Evolutionary conservation across 2,113 vertebrate species (phyloP).

Genomic region (Lanius collurio): DNA sequence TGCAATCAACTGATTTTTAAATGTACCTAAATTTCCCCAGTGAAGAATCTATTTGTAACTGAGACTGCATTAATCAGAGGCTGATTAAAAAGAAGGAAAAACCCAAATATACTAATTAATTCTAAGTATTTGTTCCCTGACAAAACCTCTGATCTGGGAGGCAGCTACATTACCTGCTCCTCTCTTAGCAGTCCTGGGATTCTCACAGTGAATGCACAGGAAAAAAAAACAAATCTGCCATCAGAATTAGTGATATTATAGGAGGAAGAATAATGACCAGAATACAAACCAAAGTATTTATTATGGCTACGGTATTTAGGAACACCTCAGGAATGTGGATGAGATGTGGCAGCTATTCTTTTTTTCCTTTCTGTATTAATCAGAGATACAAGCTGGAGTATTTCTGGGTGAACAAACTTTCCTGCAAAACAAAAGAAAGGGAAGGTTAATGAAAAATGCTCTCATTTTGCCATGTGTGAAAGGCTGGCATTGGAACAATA

Average conservation of each 20-base stretch:
- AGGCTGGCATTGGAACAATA: not conserved
- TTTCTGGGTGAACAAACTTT: constrained; percentile 90
- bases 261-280: not conserved
- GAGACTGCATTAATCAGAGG: not conserved
- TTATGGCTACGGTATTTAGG: not conserved
- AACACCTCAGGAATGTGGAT: constrained; percentile 31
- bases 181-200: not conserved
- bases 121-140: not conserved
- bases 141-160: not conserved
- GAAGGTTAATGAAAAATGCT: not conserved
- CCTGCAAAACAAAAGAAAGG: constrained; percentile 75
- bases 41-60: not conserved
- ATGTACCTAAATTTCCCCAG: not conserved
- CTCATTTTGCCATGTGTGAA: not conserved
- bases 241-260: not conserved
- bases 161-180: not conserved
- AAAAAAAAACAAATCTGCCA: not conserved
- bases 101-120: not conserved
- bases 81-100: not conserved
- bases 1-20: not conserved
- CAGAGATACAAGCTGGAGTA: constrained; percentile 83
- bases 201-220: not conserved
- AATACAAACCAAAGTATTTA: constrained; percentile 41
- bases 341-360: constrained; percentile 44
- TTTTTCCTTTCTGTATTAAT: constrained; percentile 82